Evolutionary conservation across 2,113 vertebrate genomes (phyloP).

Genomic region (Piaya cayana): DNA sequence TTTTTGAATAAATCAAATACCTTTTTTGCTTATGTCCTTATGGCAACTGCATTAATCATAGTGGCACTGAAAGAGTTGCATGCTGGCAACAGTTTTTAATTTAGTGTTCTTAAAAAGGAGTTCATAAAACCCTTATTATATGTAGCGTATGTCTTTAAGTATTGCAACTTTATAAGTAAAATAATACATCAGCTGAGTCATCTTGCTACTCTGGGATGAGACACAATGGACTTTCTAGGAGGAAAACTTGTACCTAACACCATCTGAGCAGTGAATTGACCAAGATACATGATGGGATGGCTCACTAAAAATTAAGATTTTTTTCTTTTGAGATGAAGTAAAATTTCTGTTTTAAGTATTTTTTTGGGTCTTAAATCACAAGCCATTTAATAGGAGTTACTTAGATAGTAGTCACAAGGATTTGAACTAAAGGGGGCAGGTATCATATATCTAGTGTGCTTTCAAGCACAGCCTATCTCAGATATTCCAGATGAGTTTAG

Average conservation of each 20-base stretch:
- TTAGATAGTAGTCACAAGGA: background rate
- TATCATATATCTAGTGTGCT: background rate
- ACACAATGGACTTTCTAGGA: background rate
- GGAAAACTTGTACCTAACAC: background rate
- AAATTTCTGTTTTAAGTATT: background rate
- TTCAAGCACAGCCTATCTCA: background rate
- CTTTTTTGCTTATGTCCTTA: slow-evolving; percentile 2
- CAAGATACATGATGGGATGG: background rate
- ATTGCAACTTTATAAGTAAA: background rate
- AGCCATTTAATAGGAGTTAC: background rate
- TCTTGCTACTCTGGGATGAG: background rate
- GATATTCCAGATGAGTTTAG: background rate
- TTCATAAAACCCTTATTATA: background rate
- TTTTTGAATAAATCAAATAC: background rate
- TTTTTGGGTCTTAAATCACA: background rate
- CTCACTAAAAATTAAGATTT: background rate
- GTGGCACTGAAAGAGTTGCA: background rate
- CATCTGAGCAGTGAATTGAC: background rate
- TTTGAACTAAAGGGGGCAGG: background rate
- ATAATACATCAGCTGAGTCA: background rate
- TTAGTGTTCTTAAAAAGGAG: background rate
- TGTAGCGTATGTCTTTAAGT: background rate
- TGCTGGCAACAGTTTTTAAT: background rate
- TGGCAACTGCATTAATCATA: slow-evolving; percentile 31
- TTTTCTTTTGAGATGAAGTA: background rate